Percentiles rank a stretch among this genome's conserved stretches.
Conservation (phyloP, 2,888 invertebrate species). For the Palloptera scutellata region DNA sequence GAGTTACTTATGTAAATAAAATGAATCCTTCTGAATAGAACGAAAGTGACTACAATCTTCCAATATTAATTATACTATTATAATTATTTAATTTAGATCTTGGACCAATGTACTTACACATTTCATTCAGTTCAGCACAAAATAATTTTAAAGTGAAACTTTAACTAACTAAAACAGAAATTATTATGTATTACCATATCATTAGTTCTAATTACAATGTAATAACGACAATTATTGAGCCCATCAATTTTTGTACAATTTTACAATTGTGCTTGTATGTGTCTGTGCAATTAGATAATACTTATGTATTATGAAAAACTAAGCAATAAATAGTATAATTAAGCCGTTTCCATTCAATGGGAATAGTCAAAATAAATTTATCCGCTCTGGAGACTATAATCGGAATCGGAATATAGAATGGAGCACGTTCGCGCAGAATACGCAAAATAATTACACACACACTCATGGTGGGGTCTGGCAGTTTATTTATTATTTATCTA, state of each 20-base stretch:
- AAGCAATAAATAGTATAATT: conserved; percentile 26
- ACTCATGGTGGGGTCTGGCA: neutral
- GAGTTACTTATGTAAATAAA: no score
- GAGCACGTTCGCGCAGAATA: neutral
- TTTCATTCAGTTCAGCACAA: no score
- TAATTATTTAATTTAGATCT: no score
- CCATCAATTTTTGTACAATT: conserved; percentile 9
- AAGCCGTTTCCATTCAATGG: conserved; percentile 18
- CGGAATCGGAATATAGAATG: neutral
- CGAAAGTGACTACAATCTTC: no score
- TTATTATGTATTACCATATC: conserved; percentile 6
- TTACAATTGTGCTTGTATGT: conserved; percentile 2
- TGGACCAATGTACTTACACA: no score
- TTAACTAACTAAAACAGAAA: conserved; percentile 19
- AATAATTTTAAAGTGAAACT: conserved; percentile 13
- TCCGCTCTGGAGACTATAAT: neutral
- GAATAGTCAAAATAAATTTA: conserved; percentile 7
- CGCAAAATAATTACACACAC: neutral
- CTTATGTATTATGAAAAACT: conserved; percentile 16
- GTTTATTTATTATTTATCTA: neutral
- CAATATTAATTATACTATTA: no score
- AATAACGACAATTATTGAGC: conserved; percentile 19
- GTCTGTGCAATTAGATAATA: conserved; percentile 20
- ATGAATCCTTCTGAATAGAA: no score
- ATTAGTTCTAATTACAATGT: conserved; percentile 15